Base-by-base conservation (phyloP, 2,888 invertebrate species). In the Mesopsocus fuscifrons region DNA sequence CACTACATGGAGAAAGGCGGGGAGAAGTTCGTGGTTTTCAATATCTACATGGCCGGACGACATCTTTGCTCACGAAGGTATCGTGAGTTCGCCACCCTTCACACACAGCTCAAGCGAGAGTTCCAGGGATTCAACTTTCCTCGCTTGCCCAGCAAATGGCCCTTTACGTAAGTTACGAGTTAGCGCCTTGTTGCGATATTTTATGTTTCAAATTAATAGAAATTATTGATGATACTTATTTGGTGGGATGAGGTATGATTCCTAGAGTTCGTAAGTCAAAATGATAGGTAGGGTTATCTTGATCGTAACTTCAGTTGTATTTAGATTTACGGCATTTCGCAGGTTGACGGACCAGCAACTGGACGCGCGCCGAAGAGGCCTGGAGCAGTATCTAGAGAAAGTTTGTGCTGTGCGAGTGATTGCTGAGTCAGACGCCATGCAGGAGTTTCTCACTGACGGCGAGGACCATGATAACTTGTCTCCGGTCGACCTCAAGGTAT, bases 11-110 rank as follows among this genome's bases (percentile, higher is more conserved):
- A 88, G 58, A 68, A 83, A 51, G 77, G 78, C 51, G 87, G 87
- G 42, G 85, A 95, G 54, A 78, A 85, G 52, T 95, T 77, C 65
- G 91, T 94, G 52, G 91, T 72, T 3, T 98, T 88, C 65, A 97
- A 97, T 59, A 94, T 98, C 49, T 94, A 98, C 63, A 97, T 98
- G 95, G 97, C 98, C 4, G 97, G 97, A 0, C 67, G 97, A 26
- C 97, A 97, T 59, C 67, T 98, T 43, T 98, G 98, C 64, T 95
- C 95, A 41, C 69, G 97, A 41, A 71, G 98, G 31, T 98, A 97
- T 61, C 72, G 92, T 47, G 98, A 98, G 66, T 98, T 97, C 61
- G 77, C 89, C 6, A 80, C 81, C 50, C 66, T 97, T 47, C 87
- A 95, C 57, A 73, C 77, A 54, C 77, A 78, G 52, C 67, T 95